A percentile compares a stretch with the other conserved stretches of the same genome.
phyloP scores from a whole-genome alignment of 2,888 invertebrate species.

The Artemia sinica region DNA sequence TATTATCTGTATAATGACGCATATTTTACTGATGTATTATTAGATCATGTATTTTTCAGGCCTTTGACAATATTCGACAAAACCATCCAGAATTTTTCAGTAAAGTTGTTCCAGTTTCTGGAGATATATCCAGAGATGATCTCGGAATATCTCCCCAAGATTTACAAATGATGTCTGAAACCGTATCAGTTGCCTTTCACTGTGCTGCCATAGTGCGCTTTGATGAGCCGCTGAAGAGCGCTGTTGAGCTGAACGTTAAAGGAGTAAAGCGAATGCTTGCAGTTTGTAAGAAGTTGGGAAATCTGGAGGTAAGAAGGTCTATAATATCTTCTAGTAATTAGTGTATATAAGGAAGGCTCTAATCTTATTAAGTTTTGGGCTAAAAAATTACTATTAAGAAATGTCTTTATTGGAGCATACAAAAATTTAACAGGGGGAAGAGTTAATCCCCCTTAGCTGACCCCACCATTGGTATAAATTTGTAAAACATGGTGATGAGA shows the following conservation, averaged over 20 bases:
- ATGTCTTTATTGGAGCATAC: no score
- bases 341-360: no score
- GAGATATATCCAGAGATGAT: conserved; percentile 1
- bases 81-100: background rate
- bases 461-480: no score
- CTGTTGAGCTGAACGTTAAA: conserved; percentile 45
- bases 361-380: no score
- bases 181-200: conserved; percentile 50
- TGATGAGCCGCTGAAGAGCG: conserved; percentile 52
- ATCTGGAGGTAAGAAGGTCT: background rate
- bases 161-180: conserved; percentile 7
- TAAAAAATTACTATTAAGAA: no score
- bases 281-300: conserved; percentile 17
- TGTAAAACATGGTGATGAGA: no score
- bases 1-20: no score
- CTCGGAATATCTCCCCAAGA: conserved; percentile 15
- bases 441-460: no score
- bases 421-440: no score
- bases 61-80: conserved; percentile 12
- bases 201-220: conserved; percentile 67
- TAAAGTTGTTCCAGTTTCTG: conserved; percentile 17
- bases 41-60: background rate
- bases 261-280: conserved; percentile 31
- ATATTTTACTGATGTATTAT: no score
- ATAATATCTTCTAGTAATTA: background rate